Conservation (phyloP, 2,888 invertebrate genomes). For the Apotomis capreana region DNA sequence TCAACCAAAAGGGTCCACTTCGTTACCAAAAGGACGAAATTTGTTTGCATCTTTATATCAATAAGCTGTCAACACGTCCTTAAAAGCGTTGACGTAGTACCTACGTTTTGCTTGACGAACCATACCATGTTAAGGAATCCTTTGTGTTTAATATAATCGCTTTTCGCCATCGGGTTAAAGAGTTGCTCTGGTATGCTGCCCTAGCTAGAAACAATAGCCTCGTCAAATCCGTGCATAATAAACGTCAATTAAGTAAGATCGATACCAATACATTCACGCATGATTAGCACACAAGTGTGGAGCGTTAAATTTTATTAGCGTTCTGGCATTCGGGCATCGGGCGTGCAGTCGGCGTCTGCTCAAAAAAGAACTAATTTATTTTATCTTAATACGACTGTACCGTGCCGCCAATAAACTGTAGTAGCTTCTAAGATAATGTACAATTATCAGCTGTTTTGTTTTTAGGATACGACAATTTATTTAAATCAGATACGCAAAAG, state of each 20-base stretch:
- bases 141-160: no score
- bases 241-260: neutral
- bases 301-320: slow-evolving; percentile 28
- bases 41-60: no score
- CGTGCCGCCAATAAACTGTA: slow-evolving; percentile 28
- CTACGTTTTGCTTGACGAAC: no score
- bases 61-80: no score
- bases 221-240: neutral
- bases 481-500: slow-evolving; percentile 20
- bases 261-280: neutral
- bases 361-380: slow-evolving; percentile 26
- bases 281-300: slow-evolving; percentile 4
- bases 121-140: no score
- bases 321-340: neutral
- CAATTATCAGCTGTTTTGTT: slow-evolving; percentile 29
- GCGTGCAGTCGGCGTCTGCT: neutral
- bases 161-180: no score
- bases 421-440: slow-evolving; percentile 35
- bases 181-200: neutral
- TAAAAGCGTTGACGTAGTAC: no score
- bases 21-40: no score
- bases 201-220: neutral
- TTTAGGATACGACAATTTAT: slow-evolving; percentile 23
- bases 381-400: slow-evolving; percentile 21
- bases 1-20: no score